Percentiles rank a stretch among this genome's conserved stretches.
These are phyloP conservation scores for Conops quadrifasciatus DNA, from an alignment of 2,888 invertebrate species.

Conservation along the genomic window DNA sequence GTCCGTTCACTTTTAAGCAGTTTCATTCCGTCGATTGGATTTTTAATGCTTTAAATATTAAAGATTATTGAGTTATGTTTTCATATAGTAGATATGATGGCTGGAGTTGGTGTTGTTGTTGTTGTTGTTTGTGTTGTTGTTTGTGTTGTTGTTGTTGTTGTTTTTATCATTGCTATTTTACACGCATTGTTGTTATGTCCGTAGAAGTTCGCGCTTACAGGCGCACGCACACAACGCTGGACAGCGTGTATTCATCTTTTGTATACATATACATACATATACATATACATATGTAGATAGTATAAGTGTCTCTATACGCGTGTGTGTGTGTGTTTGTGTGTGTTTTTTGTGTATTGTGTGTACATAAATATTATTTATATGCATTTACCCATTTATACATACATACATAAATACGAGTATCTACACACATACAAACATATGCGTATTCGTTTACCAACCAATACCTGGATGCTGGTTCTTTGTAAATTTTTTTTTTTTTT, in stretches of 20 bases:
- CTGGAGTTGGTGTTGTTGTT: background rate
- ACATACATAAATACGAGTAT: background rate
- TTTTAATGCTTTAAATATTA: no score
- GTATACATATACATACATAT: slow-evolving; percentile 25
- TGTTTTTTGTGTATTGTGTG: slow-evolving; percentile 4
- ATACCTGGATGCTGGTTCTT: background rate
- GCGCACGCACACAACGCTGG: background rate
- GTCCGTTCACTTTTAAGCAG: no score
- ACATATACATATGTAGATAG: slow-evolving; percentile 24
- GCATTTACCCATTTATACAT: background rate
- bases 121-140: no score
- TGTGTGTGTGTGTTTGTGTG: slow-evolving; percentile 15
- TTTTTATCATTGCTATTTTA: background rate
- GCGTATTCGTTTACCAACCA: background rate
- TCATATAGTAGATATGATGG: background rate
- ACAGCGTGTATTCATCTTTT: background rate
- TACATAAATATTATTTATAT: background rate
- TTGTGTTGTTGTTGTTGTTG: no score
- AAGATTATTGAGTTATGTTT: no score
- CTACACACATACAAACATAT: background rate
- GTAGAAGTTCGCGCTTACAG: background rate
- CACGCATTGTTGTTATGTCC: background rate
- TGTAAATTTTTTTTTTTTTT: no score
- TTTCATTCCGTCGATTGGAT: no score
- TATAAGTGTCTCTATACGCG: slow-evolving; percentile 41